Conservation (phyloP, 2,888 invertebrate species). For the Cantharis flavilabris region DNA sequence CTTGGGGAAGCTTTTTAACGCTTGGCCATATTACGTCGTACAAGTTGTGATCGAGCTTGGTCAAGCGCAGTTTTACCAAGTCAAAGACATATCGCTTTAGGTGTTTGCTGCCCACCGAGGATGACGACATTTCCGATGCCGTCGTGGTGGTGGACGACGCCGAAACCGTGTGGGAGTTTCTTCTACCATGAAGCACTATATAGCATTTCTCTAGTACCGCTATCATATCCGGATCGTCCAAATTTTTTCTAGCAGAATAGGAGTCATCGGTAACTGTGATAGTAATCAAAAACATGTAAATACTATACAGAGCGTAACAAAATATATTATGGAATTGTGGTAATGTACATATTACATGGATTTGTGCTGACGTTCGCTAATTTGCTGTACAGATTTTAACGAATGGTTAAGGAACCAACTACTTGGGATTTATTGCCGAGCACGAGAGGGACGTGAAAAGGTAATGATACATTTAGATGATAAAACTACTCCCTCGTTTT, state of each 20-base stretch:
- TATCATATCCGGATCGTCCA: slow-evolving; percentile 72
- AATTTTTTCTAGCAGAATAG: slow-evolving; percentile 72
- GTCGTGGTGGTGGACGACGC: slow-evolving; percentile 65
- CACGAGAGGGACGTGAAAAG: neutral
- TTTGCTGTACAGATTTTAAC: neutral
- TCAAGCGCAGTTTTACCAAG: slow-evolving; percentile 73
- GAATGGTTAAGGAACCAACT: neutral
- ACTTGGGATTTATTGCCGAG: no score
- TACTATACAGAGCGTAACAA: slow-evolving; percentile 1
- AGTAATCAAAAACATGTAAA: neutral
- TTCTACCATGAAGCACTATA: slow-evolving; percentile 67
- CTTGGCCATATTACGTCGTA: slow-evolving; percentile 91
- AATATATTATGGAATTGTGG: neutral
- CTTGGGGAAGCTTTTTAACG: slow-evolving; percentile 74
- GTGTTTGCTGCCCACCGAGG: slow-evolving; percentile 71
- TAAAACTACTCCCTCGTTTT: neutral
- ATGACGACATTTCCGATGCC: slow-evolving; percentile 55
- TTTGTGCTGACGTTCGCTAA: neutral
- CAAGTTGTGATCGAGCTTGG: slow-evolving; percentile 82
- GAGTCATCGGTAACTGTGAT: slow-evolving; percentile 73
- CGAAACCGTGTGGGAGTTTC: slow-evolving; percentile 59
- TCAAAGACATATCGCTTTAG: slow-evolving; percentile 76
- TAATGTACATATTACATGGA: neutral
- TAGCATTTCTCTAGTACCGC: slow-evolving; percentile 78
- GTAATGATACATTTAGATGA: neutral